phyloP scores from a whole-genome alignment of 2,888 invertebrate genomes.

The Eurytoma californica region DNA sequence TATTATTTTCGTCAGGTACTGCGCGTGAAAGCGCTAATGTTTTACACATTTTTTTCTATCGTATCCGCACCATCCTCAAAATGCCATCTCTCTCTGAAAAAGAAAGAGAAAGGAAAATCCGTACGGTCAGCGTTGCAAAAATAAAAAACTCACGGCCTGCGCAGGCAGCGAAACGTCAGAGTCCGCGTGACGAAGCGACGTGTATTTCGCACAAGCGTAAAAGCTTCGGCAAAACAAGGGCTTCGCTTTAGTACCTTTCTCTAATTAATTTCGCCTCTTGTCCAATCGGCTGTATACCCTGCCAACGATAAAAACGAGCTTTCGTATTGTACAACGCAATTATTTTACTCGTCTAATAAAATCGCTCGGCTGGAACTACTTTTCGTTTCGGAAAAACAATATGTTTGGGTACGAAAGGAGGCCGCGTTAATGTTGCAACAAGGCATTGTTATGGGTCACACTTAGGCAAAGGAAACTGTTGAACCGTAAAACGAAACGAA shows the following conservation, averaged over 20 bases:
- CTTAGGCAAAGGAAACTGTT: background rate
- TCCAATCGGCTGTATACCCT: slow-evolving; percentile 30
- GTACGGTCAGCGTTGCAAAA: slow-evolving; percentile 37
- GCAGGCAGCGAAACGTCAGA: slow-evolving; percentile 23
- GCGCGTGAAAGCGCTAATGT: slow-evolving; percentile 45
- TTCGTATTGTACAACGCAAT: slow-evolving; percentile 9
- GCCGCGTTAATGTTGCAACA: too few relatives aligned
- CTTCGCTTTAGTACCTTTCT: slow-evolving; percentile 43
- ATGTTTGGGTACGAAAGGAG: background rate
- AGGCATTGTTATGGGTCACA: too few relatives aligned
- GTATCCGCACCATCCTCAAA: background rate
- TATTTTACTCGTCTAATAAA: slow-evolving; percentile 1
- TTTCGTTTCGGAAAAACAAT: background rate
- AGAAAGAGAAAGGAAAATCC: slow-evolving; percentile 3
- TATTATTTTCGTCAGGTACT: slow-evolving; percentile 45
- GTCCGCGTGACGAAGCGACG: slow-evolving; percentile 10
- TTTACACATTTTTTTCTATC: slow-evolving; percentile 5
- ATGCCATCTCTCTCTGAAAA: background rate
- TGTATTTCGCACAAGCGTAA: slow-evolving; percentile 6
- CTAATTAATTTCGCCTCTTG: background rate
- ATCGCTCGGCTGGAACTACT: slow-evolving; percentile 9
- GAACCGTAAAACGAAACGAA: background rate
- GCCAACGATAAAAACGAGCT: slow-evolving; percentile 16
- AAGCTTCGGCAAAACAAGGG: slow-evolving; percentile 43
- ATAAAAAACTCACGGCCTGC: slow-evolving; percentile 40